Evolutionary conservation across 37 sponge, comb jelly and placozoan species (phyloP).

Genomic region (Ianthella basta): DNA sequence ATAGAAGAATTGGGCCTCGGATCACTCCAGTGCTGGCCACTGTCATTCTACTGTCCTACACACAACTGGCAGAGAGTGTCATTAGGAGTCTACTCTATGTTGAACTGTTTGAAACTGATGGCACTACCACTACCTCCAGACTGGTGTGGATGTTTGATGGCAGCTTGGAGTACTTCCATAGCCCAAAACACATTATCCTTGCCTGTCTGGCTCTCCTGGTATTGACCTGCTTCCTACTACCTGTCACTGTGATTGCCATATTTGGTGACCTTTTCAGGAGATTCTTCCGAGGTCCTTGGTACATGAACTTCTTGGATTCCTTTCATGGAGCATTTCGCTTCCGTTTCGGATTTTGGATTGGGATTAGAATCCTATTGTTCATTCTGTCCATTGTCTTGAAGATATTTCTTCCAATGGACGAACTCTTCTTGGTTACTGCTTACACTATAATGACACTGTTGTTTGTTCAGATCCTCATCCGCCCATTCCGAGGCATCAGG

Average conservation of each 20-base stretch:
- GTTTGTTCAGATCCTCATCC: background rate
- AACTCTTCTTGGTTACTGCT: background rate
- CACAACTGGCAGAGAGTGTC: background rate
- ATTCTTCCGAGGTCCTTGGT: slow-evolving; percentile 3
- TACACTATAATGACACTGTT: background rate
- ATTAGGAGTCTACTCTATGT: background rate
- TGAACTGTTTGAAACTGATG: background rate
- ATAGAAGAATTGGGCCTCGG: background rate
- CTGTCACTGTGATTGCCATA: slow-evolving; percentile 14
- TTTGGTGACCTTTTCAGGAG: slow-evolving; percentile 24
- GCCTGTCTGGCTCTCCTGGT: background rate
- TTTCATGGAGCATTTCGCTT: slow-evolving; percentile 22
- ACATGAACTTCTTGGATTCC: slow-evolving; percentile 18
- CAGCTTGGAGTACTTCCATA: slow-evolving; percentile 10
- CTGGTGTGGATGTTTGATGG: slow-evolving; percentile 40
- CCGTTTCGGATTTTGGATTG: slow-evolving; percentile 24
- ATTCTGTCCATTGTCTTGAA: slow-evolving; percentile 8
- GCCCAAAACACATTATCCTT: slow-evolving; percentile 30
- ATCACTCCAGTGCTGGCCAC: slow-evolving; percentile 51
- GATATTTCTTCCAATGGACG: background rate
- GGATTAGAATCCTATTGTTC: background rate
- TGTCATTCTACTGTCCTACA: slow-evolving; percentile 26
- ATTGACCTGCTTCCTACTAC: slow-evolving; percentile 14
- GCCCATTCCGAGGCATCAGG: slow-evolving; percentile 13
- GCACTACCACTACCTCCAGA: background rate